Percentiles rank a stretch among this genome's conserved stretches.
These are phyloP conservation scores for Sinosuthora webbiana DNA, from an alignment of 2,113 vertebrate genomes.

Conservation along the genomic window DNA sequence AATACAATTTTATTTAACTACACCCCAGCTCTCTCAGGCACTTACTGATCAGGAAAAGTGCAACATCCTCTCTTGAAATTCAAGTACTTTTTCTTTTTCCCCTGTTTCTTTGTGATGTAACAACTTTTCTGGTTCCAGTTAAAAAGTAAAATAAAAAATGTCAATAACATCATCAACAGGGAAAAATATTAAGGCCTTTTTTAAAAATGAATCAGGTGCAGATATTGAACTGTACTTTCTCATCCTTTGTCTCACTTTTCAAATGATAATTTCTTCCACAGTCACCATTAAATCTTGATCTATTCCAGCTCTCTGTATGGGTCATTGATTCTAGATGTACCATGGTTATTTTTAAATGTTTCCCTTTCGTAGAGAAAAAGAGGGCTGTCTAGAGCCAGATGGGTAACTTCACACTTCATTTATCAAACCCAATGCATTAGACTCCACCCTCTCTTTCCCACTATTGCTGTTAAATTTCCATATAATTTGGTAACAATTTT, in stretches of 20 bases:
- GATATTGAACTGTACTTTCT: slow-evolving; percentile 67
- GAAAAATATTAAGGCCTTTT: slow-evolving; percentile 22
- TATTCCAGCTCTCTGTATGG: slow-evolving; percentile 78
- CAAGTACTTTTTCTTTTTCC: neutral
- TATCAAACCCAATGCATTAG: slow-evolving; percentile 91
- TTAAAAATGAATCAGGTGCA: slow-evolving; percentile 31
- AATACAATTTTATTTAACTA: neutral
- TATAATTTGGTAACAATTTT: slow-evolving; percentile 99
- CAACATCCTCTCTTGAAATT: neutral
- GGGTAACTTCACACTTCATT: slow-evolving; percentile 99
- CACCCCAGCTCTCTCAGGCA: neutral
- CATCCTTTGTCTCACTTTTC: slow-evolving; percentile 71
- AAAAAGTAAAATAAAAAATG: neutral
- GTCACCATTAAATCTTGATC: slow-evolving; percentile 81
- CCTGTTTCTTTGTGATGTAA: neutral
- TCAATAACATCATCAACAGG: neutral
- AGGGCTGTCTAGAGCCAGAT: slow-evolving; percentile 87
- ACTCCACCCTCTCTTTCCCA: slow-evolving; percentile 81
- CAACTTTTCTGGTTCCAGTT: neutral
- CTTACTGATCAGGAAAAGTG: neutral
- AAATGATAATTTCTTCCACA: slow-evolving; percentile 76
- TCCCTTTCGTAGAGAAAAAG: slow-evolving; percentile 72
- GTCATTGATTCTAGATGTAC: slow-evolving; percentile 82
- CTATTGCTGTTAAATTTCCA: slow-evolving; percentile 92
- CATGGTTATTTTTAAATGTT: slow-evolving; percentile 81